Base-by-base conservation (phyloP, 2,797 vertebrate genomes). In the Acrossocheilus fasciatus region DNA sequence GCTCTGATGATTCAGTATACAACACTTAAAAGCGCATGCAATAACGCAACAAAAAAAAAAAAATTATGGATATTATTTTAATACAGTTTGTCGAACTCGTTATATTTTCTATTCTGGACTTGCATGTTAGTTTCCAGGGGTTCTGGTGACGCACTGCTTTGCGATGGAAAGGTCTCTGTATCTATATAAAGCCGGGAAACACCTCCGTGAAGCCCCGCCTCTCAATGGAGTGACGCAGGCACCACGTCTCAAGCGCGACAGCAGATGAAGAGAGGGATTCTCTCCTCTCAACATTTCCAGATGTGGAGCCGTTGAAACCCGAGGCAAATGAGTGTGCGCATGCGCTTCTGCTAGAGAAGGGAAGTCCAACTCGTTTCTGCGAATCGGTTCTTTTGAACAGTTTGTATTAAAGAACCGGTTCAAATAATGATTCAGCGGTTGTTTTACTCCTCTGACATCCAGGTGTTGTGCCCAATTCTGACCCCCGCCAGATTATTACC, bases 171-270 rank as follows among this genome's bases (percentile, higher is more conserved):
- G 91, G 94, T 91, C 95, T 92, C 89, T 94, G 90, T 96, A 92
- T 92, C 96, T 97, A 96, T 98, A 96, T 98, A 98, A 98, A 98
- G 94, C 91, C 94, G 97, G 97, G 97, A 97, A 98, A 97, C 95
- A 96, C 98, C 97, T 95, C 95, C 92, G 88, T 90, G 89, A 86
- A 15, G 92, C 94, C 43, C 93, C 95, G 94, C 94, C 94, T 92
- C 91, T 66, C 91, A 47, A 30, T 39, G 76, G 93, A 86, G 86
- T 97, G 97, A 97, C 96, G 97, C 95, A 91, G 87, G 62, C 93
- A 91, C 90, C 89, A 81, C 93, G 93, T 88, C 94, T 90, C 86
- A 47, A 66, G 43, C 84, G 47, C 78, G 4, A 36, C 36, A 43
- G 80, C 91, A 82, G 87, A 90, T 77, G 88, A 80, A 84, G 66